Evolutionary conservation across 2,888 invertebrate genomes (phyloP), one percentile per base, ranked within the genome.

Genomic region (Drosophila anomelani): DNA sequence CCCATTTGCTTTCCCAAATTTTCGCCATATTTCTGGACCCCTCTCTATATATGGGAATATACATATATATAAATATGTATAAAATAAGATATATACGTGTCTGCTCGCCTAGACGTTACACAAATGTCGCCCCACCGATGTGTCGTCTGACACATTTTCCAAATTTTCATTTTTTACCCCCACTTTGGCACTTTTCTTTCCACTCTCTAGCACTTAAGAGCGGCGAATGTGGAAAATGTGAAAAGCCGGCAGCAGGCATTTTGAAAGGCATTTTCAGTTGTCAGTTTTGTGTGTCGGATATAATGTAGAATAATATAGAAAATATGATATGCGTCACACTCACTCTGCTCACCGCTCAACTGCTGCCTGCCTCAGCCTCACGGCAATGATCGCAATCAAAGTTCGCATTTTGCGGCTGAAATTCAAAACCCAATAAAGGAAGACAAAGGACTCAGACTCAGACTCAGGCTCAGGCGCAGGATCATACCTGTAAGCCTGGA

Each of bases 361-460:
- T 47, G 26, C 26, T 26, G 26, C 26, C 26, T 26, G 26, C 26
- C 26, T 26, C 10, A n/a, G 47, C 29, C 9, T n/a, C 41, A 15
- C 39, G 17, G n/a, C 29, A 29, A 29, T 17, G 68, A 68, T 68
- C 69, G 54, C 72, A 81, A 77, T 84, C 68, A 72, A 68, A 72
- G 62, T 72, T 79, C 71, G 64, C 79, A 80, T 71, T 32, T 51
- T 34, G 32, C 54, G 66, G 34, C 47, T 76, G 85, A 85, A 82
- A 82, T 69, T 85, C 55, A 85, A 85, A 80, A 82, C 80, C 66
- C 66, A 54, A 13, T 71, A 80, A 60, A 46, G 46, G 49, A 29
- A 29, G 29, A 61, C 58, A 70, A 74, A 46, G 38, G 41, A 23
- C 34, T 51, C 29, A 44, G 23, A 3, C 44, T 20, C 26, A 10